Evolutionary conservation across 2,797 vertebrate genomes (phyloP).

Genomic region (Huso huso): DNA sequence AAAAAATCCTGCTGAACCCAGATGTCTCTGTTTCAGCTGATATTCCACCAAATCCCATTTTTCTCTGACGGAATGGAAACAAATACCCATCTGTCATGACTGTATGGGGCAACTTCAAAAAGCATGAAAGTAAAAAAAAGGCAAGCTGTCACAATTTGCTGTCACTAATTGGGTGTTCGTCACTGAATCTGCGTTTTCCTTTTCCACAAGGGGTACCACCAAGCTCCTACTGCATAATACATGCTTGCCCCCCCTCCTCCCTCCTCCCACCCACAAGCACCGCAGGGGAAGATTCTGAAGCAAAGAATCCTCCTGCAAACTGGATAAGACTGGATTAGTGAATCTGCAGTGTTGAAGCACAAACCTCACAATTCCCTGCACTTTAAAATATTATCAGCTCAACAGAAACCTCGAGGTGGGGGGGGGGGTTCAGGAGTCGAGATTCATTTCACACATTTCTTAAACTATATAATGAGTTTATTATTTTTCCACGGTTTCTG

Average conservation of each 20-base stretch:
- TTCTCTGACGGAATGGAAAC: background rate
- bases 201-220: slow-evolving; percentile 30
- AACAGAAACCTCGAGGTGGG: background rate
- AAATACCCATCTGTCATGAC: slow-evolving; percentile 14
- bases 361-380: background rate
- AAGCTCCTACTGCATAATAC: slow-evolving; percentile 26
- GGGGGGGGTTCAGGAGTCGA: no score
- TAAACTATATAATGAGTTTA: no score
- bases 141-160: background rate
- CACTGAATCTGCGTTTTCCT: slow-evolving; percentile 24
- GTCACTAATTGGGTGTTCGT: slow-evolving; percentile 20
- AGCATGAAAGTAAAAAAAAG: slow-evolving; percentile 5
- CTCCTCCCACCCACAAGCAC: background rate
- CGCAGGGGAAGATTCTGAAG: slow-evolving; percentile 27
- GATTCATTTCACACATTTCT: no score
- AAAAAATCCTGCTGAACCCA: no score
- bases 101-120: slow-evolving; percentile 6
- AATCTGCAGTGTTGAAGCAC: background rate
- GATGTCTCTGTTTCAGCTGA: no score
- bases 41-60: no score
- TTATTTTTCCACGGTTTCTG: no score
- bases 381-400: background rate
- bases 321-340: slow-evolving; percentile 50
- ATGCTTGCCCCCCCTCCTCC: slow-evolving; percentile 26
- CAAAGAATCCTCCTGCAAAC: slow-evolving; percentile 30